Evolutionary conservation across 1,140 invertebrate genomes (phyloP).

Genomic region (Drosophila rhopaloa): DNA sequence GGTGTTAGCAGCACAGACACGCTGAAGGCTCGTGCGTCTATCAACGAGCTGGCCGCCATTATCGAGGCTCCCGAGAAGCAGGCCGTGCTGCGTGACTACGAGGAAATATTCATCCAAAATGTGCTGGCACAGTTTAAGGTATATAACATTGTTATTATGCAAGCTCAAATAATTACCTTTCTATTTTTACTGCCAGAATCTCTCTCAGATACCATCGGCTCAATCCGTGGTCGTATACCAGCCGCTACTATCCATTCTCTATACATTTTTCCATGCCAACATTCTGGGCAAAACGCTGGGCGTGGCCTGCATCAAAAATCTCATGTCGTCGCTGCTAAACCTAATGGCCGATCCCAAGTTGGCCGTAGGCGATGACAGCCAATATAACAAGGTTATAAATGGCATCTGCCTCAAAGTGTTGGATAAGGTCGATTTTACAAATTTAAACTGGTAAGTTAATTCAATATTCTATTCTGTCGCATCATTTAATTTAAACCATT

Average conservation of each 20-base stretch:
- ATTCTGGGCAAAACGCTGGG: constrained; percentile 86
- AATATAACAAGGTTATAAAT: constrained; percentile 84
- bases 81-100: constrained; percentile 81
- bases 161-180: neutral
- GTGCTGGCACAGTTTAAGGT: constrained; percentile 82
- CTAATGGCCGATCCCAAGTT: constrained; percentile 83
- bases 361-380: constrained; percentile 73
- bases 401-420: constrained; percentile 83
- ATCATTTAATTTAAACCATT: constrained; percentile 12
- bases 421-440: constrained; percentile 82
- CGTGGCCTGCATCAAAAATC: constrained; percentile 78
- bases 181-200: constrained; percentile 82
- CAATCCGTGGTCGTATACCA: constrained; percentile 95
- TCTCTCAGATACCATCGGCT: constrained; percentile 91
- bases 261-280: constrained; percentile 94
- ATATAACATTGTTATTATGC: neutral
- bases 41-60: constrained; percentile 79
- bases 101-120: constrained; percentile 84
- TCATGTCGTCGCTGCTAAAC: constrained; percentile 78
- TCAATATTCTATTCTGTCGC: neutral
- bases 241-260: constrained; percentile 92
- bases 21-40: constrained; percentile 74
- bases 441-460: constrained; percentile 77
- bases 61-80: constrained; percentile 82
- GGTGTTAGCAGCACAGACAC: constrained; percentile 75